Percentiles rank a stretch among this genome's conserved stretches.
phyloP scores from a whole-genome alignment of 2,888 invertebrate genomes.

The Tinea trinotella region DNA sequence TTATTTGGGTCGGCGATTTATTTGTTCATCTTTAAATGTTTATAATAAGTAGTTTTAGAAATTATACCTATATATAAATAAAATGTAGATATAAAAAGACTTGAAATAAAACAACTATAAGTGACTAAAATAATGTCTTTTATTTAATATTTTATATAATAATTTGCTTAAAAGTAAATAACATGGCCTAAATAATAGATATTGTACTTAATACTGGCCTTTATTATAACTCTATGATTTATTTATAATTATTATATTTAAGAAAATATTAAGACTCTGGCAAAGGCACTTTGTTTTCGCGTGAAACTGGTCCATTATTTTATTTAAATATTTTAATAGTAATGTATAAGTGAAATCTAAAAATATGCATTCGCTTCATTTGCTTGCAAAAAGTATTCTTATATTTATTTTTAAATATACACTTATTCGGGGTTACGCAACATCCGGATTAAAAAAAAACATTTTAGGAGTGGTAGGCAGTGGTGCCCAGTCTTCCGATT shows the following conservation, averaged over 20 bases:
- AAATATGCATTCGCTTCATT: too few relatives aligned
- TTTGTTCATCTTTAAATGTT: too few relatives aligned
- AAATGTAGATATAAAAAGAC: background rate
- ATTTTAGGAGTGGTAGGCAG: too few relatives aligned
- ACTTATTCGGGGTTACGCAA: too few relatives aligned
- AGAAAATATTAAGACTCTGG: background rate
- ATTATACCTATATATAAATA: constrained; percentile 19
- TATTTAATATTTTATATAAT: constrained; percentile 54
- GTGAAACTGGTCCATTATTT: background rate
- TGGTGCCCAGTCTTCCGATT: too few relatives aligned
- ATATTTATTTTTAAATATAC: too few relatives aligned
- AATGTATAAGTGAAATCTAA: too few relatives aligned
- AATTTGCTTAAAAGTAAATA: constrained; percentile 34
- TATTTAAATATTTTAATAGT: too few relatives aligned
- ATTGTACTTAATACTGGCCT: constrained; percentile 13
- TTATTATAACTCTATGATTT: background rate
- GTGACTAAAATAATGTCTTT: constrained; percentile 69
- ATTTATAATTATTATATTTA: background rate
- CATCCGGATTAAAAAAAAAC: too few relatives aligned
- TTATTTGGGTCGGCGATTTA: too few relatives aligned
- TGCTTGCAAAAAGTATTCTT: too few relatives aligned
- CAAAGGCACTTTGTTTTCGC: constrained; percentile 10
- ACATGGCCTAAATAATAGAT: constrained; percentile 36
- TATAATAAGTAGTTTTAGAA: constrained; percentile 22
- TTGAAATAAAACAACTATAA: constrained; percentile 39